These are phyloP conservation scores for Anhinga anhinga DNA, from an alignment of 2,113 vertebrate genomes.

Conservation along the genomic window DNA sequence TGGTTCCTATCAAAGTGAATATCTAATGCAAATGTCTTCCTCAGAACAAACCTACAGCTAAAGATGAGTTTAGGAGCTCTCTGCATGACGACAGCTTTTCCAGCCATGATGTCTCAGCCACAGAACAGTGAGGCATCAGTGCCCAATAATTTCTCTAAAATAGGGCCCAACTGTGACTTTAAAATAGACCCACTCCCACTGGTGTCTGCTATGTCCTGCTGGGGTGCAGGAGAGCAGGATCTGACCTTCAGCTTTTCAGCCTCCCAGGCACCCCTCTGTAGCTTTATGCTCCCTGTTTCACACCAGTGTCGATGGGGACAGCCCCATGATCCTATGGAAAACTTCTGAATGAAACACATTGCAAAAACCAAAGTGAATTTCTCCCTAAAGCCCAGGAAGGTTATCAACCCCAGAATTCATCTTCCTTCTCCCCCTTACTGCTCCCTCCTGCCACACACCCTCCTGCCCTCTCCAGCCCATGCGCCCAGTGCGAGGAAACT, in stretches of 20 bases:
- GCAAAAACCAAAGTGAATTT: neutral
- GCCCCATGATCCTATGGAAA: neutral
- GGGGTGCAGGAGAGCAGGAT: neutral
- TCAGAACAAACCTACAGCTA: neutral
- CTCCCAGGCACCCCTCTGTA: neutral
- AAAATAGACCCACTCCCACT: neutral
- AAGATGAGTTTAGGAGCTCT: neutral
- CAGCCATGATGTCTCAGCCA: neutral
- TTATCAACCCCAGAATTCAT: neutral
- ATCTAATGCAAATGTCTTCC: neutral
- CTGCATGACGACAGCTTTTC: neutral
- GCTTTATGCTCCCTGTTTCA: neutral
- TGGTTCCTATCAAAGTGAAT: neutral
- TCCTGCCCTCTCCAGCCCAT: neutral
- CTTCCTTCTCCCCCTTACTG: neutral
- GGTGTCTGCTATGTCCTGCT: neutral
- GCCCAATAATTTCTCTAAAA: neutral
- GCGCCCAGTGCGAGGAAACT: neutral
- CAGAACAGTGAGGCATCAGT: neutral
- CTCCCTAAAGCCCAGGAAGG: neutral
- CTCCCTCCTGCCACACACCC: neutral
- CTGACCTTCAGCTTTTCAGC: neutral
- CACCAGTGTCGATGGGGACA: neutral
- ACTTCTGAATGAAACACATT: neutral
- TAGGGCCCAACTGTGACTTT: fast-evolving